Conservation (phyloP, 2,888 invertebrate species). For the Sminthurinus aureus region DNA sequence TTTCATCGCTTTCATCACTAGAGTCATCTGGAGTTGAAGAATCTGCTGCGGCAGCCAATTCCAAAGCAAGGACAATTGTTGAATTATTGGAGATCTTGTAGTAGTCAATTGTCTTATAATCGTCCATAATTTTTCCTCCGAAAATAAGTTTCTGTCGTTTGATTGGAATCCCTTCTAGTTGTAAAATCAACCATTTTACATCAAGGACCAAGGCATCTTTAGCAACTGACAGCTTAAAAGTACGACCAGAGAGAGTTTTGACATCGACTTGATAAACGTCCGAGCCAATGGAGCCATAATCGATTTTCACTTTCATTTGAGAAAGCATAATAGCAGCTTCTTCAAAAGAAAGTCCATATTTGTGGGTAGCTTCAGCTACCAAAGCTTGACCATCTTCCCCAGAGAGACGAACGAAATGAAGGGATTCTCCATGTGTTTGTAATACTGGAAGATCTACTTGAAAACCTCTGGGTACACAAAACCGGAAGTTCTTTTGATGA, state of each 20-base stretch:
- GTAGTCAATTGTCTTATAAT: background rate
- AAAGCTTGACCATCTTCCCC: conserved; percentile 22
- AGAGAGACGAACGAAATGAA: conserved; percentile 29
- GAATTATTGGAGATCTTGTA: background rate
- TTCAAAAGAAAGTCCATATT: conserved; percentile 2
- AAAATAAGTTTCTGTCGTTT: background rate
- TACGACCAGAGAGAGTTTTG: no score
- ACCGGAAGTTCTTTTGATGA: conserved; percentile 1
- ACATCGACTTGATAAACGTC: no score
- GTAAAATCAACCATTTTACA: background rate
- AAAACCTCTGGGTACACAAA: background rate
- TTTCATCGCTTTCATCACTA: no score
- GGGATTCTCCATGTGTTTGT: conserved; percentile 18
- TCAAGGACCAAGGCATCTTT: background rate
- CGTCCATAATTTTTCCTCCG: background rate
- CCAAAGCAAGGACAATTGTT: background rate
- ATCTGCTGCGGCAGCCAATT: no score
- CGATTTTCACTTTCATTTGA: conserved; percentile 3
- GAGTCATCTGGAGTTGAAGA: no score
- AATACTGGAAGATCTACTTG: background rate
- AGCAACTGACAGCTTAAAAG: no score
- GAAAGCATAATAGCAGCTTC: conserved; percentile 15
- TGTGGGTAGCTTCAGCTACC: background rate
- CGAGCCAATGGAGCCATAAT: background rate
- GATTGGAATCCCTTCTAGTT: background rate